Percentiles rank a stretch among this genome's conserved stretches.
Conservation (phyloP, 2,113 vertebrate genomes). For the Odocoileus virginianus region DNA sequence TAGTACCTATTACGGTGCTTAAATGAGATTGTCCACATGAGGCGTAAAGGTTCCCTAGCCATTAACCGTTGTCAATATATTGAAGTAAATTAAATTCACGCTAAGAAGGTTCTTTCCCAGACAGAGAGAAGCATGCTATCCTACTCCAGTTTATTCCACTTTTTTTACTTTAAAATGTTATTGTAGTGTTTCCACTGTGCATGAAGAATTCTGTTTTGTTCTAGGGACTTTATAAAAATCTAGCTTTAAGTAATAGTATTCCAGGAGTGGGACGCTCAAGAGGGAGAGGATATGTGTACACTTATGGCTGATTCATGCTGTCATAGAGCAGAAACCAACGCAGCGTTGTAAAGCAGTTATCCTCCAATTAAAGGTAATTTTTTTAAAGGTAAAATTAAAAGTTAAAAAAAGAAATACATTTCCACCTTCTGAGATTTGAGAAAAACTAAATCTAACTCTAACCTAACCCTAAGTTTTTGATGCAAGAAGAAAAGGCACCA, state of each 20-base stretch:
- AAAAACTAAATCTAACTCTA: background rate
- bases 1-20: background rate
- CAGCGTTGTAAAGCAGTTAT: background rate
- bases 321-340: background rate
- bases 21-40: background rate
- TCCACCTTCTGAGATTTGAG: background rate
- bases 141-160: background rate
- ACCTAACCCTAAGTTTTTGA: background rate
- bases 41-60: background rate
- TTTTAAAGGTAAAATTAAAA: background rate
- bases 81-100: background rate
- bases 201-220: background rate
- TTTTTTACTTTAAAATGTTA: background rate
- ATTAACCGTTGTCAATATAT: background rate
- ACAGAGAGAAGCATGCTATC: background rate
- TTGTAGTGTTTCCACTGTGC: background rate
- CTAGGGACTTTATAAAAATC: background rate
- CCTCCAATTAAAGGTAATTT: background rate
- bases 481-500: background rate
- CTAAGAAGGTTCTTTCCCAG: background rate
- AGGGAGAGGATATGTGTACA: background rate
- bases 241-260: background rate
- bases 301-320: background rate
- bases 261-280: background rate
- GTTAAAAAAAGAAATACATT: background rate